Conservation (phyloP, 2,888 invertebrate genomes). For the Antheraea assamensis region DNA sequence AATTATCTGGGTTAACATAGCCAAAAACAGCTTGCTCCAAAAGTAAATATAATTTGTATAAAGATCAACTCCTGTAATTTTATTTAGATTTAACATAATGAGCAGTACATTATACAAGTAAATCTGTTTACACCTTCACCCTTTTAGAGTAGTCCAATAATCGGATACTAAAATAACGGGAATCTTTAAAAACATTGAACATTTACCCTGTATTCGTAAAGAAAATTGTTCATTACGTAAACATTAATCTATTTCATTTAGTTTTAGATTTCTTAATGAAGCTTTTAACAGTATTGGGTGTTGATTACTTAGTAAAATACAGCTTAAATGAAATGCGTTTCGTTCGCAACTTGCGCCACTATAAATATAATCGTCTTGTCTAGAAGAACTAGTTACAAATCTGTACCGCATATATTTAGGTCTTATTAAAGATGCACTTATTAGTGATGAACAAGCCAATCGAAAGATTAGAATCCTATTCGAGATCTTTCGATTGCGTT, state of each 20-base stretch:
- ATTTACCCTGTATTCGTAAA: too few relatives aligned
- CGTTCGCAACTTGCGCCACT: neutral
- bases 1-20: too few relatives aligned
- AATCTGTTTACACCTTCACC: neutral
- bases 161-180: neutral
- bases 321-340: neutral
- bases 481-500: neutral
- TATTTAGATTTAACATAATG: neutral
- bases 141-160: neutral
- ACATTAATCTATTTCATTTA: neutral
- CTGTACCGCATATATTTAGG: too few relatives aligned
- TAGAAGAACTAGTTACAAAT: neutral
- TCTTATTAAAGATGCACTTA: neutral
- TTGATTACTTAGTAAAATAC: neutral
- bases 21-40: too few relatives aligned
- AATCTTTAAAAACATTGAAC: neutral
- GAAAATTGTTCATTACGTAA: neutral
- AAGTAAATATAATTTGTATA: too few relatives aligned
- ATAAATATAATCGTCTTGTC: neutral
- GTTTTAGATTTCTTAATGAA: neutral
- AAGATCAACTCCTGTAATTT: too few relatives aligned
- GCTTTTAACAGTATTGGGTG: neutral
- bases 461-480: neutral
- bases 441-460: neutral
- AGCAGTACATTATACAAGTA: neutral